Base-by-base conservation (phyloP, 2,113 vertebrate genomes). In the Sialia sialis region DNA sequence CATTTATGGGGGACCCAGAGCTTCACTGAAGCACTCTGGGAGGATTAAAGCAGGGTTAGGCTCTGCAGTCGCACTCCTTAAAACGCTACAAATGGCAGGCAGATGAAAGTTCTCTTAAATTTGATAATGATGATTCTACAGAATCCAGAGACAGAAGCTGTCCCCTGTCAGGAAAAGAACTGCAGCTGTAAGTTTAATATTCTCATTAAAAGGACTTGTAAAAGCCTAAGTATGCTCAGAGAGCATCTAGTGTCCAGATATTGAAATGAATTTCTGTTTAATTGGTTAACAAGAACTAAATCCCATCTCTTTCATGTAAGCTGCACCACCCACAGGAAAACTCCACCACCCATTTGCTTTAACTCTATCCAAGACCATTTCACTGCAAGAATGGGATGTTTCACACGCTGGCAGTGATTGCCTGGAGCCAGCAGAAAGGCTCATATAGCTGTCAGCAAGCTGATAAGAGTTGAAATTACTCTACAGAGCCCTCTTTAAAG, bases 381-480 rank as follows among this genome's bases (percentile, higher is more conserved):
- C 80, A 12, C 58, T 96, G 87, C 72, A 91, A 95, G 96, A 97
- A 97, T 48, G 92, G 96, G 96, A 96, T 95, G 85, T 97, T 98
- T 98, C 97, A 96, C 97, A 98, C 94, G 48, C 94, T 54, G 15
- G 95, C 96, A 90, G 58, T 51, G 96, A 96, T 91, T 95, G 96
- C 94, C 94, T 95, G 97, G 96, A 96, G 97, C 97, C 96, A 70
- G 97, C 94, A 97, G 96, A 97, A 94, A 97, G 96, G 93, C 97
- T 98, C 97, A 97, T 98, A 98, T 98, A 98, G 97, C 98, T 98
- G 98, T 98, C 98, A 98, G 95, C 98, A 95, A 97, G 97, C 98
- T 97, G 98, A 98, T 98, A 98, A 98, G 97, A 96, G 95, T 39
- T 94, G 95, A 97, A 98, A 98, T 97, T 96, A 98, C 96, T 98